Conservation (phyloP, 2,797 vertebrate species). For the Leptoclinus maculatus region DNA sequence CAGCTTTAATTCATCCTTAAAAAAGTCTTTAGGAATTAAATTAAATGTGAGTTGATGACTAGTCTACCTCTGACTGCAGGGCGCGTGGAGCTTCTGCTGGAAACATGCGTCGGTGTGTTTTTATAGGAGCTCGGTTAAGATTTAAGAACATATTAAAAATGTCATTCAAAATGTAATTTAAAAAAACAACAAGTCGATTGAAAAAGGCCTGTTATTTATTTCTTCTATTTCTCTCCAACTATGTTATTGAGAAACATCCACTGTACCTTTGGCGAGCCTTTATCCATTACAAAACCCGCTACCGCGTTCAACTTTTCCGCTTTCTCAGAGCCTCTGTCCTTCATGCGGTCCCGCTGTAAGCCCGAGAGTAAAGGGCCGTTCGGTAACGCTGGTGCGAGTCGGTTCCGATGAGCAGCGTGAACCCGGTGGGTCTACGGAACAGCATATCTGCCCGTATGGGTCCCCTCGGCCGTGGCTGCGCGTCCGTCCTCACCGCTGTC, state of each 20-base stretch:
- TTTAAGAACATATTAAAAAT: neutral
- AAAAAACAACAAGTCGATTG: neutral
- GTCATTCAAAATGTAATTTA: neutral
- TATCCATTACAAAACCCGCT: slow-evolving; percentile 65
- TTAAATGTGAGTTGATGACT: neutral
- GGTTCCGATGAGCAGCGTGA: slow-evolving; percentile 58
- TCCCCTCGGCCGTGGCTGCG: slow-evolving; percentile 39
- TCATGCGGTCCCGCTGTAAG: slow-evolving; percentile 66
- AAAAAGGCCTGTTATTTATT: neutral
- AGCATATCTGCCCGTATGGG: slow-evolving; percentile 64
- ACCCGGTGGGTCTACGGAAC: slow-evolving; percentile 48
- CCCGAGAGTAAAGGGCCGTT: slow-evolving; percentile 69
- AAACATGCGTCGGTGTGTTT: neutral
- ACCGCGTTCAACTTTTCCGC: slow-evolving; percentile 69
- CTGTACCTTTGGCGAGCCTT: slow-evolving; percentile 75
- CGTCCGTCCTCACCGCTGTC: slow-evolving; percentile 46
- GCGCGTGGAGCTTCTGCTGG: neutral
- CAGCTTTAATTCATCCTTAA: neutral
- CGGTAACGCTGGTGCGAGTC: slow-evolving; percentile 51
- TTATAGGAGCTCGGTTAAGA: neutral
- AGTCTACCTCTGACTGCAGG: neutral
- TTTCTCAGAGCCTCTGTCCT: slow-evolving; percentile 57
- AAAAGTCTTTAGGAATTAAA: neutral
- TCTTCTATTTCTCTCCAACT: neutral
- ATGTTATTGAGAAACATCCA: slow-evolving; percentile 35